phyloP scores from a whole-genome alignment of 2,113 vertebrate genomes.

The Heliornis fulica region DNA sequence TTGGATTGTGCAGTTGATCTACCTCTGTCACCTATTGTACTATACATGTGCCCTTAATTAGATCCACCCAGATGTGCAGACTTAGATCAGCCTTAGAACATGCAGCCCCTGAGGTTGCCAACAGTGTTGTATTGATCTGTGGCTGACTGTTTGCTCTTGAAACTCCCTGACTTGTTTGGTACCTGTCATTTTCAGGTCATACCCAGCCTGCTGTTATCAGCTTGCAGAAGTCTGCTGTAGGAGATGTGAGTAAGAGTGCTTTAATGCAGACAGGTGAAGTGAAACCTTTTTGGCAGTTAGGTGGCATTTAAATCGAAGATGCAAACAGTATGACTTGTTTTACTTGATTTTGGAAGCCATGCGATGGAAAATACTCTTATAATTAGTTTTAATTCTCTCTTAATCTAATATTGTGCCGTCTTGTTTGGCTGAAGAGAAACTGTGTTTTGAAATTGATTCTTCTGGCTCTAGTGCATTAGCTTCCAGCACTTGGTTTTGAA shows the following conservation, averaged over 20 bases:
- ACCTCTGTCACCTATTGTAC: slow-evolving; percentile 9
- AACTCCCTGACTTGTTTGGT: neutral
- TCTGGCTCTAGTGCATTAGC: neutral
- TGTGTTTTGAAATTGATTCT: neutral
- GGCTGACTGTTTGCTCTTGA: neutral
- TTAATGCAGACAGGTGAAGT: neutral
- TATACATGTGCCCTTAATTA: neutral
- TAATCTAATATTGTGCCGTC: neutral
- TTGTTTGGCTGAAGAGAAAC: neutral
- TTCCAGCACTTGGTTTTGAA: neutral
- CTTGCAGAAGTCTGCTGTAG: neutral
- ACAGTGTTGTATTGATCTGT: fast-evolving
- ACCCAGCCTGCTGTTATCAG: neutral
- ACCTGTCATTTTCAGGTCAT: neutral
- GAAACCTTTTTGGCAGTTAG: neutral
- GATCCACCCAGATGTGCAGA: neutral
- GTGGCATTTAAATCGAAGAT: neutral
- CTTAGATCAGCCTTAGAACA: neutral
- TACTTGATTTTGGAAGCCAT: neutral
- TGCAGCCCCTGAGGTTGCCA: neutral
- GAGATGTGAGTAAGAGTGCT: neutral
- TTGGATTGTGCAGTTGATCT: neutral
- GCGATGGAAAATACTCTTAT: neutral
- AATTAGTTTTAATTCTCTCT: neutral
- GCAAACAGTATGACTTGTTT: neutral